phyloP scores from a whole-genome alignment of 2,113 vertebrate species.

The Ploceus nigricollis region DNA sequence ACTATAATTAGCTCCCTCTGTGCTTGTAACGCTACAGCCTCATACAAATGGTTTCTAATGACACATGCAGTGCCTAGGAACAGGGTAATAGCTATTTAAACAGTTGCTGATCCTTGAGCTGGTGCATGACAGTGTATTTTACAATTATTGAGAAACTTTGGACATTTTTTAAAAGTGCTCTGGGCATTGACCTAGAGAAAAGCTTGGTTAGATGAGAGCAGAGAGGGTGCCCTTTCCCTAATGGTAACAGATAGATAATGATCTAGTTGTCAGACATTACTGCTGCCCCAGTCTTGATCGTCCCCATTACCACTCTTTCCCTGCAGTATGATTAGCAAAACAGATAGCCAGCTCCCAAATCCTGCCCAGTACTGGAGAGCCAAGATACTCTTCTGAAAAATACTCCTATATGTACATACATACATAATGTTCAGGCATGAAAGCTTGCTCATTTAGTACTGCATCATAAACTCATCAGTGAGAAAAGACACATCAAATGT shows the following conservation, averaged over 20 bases:
- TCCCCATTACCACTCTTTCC: neutral
- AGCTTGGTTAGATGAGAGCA: neutral
- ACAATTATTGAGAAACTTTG: neutral
- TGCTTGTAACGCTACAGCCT: constrained; percentile 25
- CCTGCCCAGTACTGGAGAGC: neutral
- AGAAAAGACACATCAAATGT: neutral
- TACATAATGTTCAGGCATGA: neutral
- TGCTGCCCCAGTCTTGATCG: neutral
- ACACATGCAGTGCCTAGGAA: constrained; percentile 30
- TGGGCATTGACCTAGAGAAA: constrained; percentile 21
- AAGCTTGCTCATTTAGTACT: neutral
- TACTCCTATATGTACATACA: neutral
- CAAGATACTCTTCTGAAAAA: neutral
- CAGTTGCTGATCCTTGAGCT: constrained; percentile 16
- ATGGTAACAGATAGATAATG: neutral
- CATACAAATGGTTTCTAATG: constrained; percentile 57
- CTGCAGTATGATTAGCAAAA: neutral
- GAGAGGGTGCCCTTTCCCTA: neutral
- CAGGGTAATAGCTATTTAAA: constrained; percentile 40
- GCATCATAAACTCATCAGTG: neutral
- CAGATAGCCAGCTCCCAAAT: neutral
- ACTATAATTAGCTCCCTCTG: constrained; percentile 57
- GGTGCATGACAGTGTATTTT: neutral
- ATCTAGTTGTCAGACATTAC: neutral
- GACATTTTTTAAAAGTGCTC: neutral